Base-by-base conservation (phyloP, 2,888 invertebrate species). In the Tubiluchus corallicola region DNA sequence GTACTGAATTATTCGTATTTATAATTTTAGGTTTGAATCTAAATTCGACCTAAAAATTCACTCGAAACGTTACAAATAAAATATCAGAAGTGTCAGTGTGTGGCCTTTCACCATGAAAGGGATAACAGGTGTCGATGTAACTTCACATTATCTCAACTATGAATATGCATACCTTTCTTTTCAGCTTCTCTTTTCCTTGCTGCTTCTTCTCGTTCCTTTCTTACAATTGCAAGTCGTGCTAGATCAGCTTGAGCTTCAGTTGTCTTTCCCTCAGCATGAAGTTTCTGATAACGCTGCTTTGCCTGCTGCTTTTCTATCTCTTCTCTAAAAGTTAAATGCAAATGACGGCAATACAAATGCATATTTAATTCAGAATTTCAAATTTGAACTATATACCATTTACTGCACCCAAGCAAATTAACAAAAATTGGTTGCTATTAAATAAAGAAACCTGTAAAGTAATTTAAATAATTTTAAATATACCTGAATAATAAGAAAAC, bases 191-290 rank as follows among this genome's bases (percentile, higher is more conserved):
- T 73, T 57, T 81, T 77, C 55, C 81, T 81, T n/a, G 87, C 85
- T 0, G 90, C 90, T 54, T 94, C 92, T 58, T 88, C 92, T 15
- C 94, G 71, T 65, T 94, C 88, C 62, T 92, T 87, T 48, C 82
- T 77, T 54, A 96, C 85, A 54, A 94, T 79, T 2, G 92, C 92
- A 55, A 96, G 71, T 44, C 94, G 70, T 3, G 92, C 94, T 41
- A 96, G 69, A 68, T 96, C 96, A 0, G 90, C 83, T 44, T 85
- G 74, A 0, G 94, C 94, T 61, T 94, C 88, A 18, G 87, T 88
- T 0, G 94, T 96, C 65, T 88, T 88, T 38, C 94, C 94, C 52
- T 84, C 84, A 0, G 85, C 82, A 57, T 94, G 94, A 38, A 92
- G 68, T 60, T 84, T 85, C 60, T 85, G 82, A 65, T 94, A 94